These are phyloP conservation scores for Drosophila rhopaloa DNA, from an alignment of 1,140 invertebrate species.

Conservation along the genomic window DNA sequence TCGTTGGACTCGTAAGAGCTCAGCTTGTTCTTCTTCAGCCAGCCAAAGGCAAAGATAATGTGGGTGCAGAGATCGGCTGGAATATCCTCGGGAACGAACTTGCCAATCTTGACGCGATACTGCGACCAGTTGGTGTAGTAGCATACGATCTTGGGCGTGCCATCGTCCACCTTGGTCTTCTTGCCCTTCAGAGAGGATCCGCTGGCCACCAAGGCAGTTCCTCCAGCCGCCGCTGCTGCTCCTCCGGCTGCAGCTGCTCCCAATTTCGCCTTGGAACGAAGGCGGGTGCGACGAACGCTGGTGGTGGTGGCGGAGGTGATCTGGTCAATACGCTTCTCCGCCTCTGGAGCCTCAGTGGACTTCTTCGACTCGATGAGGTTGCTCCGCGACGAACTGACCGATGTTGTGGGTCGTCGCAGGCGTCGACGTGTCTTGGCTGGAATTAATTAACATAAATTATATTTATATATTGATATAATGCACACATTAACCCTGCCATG, in stretches of 20 bases:
- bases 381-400: constrained; percentile 75
- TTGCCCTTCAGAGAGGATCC: constrained; percentile 85
- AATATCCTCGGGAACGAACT: constrained; percentile 97
- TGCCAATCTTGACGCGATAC: constrained; percentile 95
- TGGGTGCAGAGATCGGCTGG: constrained; percentile 97
- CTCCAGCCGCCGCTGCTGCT: constrained; percentile 86
- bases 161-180: constrained; percentile 88
- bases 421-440: constrained; percentile 85
- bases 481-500: too few relatives aligned
- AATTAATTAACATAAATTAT: too few relatives aligned
- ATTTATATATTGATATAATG: too few relatives aligned
- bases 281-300: constrained; percentile 88
- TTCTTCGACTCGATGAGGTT: constrained; percentile 85
- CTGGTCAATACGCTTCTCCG: constrained; percentile 87
- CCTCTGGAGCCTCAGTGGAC: constrained; percentile 81
- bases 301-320: constrained; percentile 84
- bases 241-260: constrained; percentile 87
- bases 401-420: constrained; percentile 86
- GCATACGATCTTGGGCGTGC: constrained; percentile 91
- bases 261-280: constrained; percentile 86
- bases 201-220: constrained; percentile 87
- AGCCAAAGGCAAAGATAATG: constrained; percentile 97
- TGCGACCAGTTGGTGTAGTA: constrained; percentile 99
- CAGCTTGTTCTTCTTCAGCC: constrained; percentile 97
- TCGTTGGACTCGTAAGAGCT: constrained; percentile 96